Evolutionary conservation across 2,888 invertebrate species (phyloP), one percentile per base, ranked within the genome.

Genomic region (Adelphocoris suturalis): DNA sequence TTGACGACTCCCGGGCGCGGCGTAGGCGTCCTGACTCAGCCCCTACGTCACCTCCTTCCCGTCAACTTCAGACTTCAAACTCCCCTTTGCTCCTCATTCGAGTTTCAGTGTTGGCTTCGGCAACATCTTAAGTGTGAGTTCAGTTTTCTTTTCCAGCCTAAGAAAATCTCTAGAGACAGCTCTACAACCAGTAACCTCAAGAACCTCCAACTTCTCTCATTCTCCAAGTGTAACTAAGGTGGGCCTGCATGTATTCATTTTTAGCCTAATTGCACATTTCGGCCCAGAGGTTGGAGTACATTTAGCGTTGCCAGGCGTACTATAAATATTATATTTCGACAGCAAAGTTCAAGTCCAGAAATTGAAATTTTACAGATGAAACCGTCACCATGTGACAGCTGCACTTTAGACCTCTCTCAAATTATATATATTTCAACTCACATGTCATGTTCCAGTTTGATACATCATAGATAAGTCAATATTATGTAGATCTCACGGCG

Each of bases 41-140:
- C 28, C 47, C 47, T 0, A 78, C 46, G 78, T 78, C 78, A 14
- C 78, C 37, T 78, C 46, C 37, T 9, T 37, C 68, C 82, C 55
- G 52, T 82, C 82, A 55, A 82, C 46, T n/a, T 78, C 13, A 46
- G 78, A 37, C 78, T 78, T 78, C 52, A 14, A 82, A 27, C 27
- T 82, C 52, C 23, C 48, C 5, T 37, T 28, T 27, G 12, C 47
- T 23, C 16, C 55, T 82, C 86, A 86, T 76, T 86, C 86, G 86
- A 75, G 86, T 86, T 68, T 86, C 86, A 75, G 86, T 86, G 86
- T 86, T 75, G 86, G 86, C 48, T 23, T 19, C 86, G 55, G 68
- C 19, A 61, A 47, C 75, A 75, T 86, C 86, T 76, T 28, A 46
- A 1, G 55, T 46, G 86, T 86, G 86, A 86, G 86, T 75, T 27